Base-by-base conservation (phyloP, 1,140 invertebrate species). In the Sweltsa coloradensis region DNA sequence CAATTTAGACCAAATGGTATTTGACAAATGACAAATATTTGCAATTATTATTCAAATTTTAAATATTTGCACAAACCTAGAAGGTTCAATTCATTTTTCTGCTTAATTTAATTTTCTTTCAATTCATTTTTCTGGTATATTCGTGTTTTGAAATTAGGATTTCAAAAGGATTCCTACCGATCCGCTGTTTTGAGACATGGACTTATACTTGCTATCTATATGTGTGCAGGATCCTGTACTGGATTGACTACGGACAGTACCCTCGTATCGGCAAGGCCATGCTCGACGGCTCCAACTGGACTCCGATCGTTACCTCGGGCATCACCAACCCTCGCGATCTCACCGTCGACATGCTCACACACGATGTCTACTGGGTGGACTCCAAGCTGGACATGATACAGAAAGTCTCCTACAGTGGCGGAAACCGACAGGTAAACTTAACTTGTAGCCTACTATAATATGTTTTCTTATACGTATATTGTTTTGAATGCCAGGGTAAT, bases 301-400 rank as follows among this genome's bases (percentile, higher is more conserved):
- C 72, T 19, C 82, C 88, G 0, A 72, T 99, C 23, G 88, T 98
- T 0, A 88, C 85, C 0, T 85, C 84, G 1, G 89, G 89, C 7
- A 90, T 99, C 34, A 87, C 81, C 24, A 85, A 86, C 56, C 96
- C 96, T 0, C 73, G 86, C 41, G 94, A 95, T 64, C 68, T 99
- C 7, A 91, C 92, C 1, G 83, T 99, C 27, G 95, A 99, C 64
- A 89, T 92, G 71, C 64, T 77, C 18, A 97, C 89, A 0, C 87
- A 97, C 57, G 90, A 97, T 60, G 81, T 99, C 0, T 99, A 93
- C 62, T 99, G 94, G 95, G 90, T 95, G 0, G 96, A 99, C 64
- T 88, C 91, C 0, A 84, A 85, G 58, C 69, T 92, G 16, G 93
- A 97, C 62, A 85, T 80, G 50, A 94, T 97, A 52, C 90, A 96